Evolutionary conservation across 2,113 vertebrate genomes (phyloP).

Genomic region (Hipposideros armiger): DNA sequence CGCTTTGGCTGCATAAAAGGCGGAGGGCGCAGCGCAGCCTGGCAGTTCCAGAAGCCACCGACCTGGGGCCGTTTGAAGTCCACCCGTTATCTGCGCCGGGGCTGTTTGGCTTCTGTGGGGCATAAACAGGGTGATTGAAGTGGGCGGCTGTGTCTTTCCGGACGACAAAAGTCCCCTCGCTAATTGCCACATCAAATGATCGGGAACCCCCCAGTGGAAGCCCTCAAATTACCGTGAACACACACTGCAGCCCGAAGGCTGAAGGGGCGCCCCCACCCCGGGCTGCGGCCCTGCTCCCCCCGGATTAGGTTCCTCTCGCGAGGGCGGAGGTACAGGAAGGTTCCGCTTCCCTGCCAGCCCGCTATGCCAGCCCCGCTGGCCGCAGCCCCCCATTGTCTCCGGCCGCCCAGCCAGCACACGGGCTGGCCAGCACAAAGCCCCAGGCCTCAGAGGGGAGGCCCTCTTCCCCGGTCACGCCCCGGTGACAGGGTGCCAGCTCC

Average conservation of each 20-base stretch:
- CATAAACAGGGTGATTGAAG: constrained; percentile 93
- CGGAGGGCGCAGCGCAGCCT: not conserved
- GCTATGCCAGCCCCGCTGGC: constrained; percentile 88
- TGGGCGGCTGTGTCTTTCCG: constrained; percentile 88
- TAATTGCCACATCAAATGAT: constrained; percentile 97
- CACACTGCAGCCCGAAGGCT: constrained; percentile 85
- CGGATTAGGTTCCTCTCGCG: constrained; percentile 89
- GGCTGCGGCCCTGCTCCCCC: not conserved
- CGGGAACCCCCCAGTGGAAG: constrained; percentile 87
- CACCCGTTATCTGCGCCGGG: constrained; percentile 85
- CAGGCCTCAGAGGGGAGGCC: constrained; percentile 77
- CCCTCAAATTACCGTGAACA: constrained; percentile 90
- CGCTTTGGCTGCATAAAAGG: constrained; percentile 87
- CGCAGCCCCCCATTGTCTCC: not conserved
- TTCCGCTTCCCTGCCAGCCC: constrained; percentile 91
- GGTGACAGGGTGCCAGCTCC: constrained; percentile 88
- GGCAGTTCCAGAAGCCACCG: constrained; percentile 67
- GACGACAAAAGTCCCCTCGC: constrained; percentile 91
- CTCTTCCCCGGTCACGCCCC: constrained; percentile 89
- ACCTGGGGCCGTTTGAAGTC: constrained; percentile 87
- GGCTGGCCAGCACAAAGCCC: constrained; percentile 84
- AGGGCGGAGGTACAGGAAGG: constrained; percentile 89
- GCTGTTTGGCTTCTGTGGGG: constrained; percentile 87
- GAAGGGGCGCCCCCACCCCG: not conserved
- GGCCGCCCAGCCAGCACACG: constrained; percentile 79